Percentiles rank a stretch among this genome's conserved stretches.
These are phyloP conservation scores for Drosophila lacteicornis DNA, from an alignment of 1,140 invertebrate species.

Conservation along the genomic window DNA sequence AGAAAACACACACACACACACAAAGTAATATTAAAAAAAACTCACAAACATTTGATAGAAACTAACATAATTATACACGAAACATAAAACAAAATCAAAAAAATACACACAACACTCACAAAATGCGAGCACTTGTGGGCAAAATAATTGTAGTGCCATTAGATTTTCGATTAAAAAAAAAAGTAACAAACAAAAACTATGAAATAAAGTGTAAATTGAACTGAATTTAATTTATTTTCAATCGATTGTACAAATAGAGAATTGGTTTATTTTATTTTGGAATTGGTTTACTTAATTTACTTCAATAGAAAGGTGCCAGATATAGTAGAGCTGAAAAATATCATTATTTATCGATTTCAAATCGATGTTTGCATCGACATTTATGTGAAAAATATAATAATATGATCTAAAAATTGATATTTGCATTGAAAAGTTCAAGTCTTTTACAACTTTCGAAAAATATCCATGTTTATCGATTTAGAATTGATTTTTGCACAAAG, in stretches of 20 bases:
- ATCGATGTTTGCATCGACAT: not conserved
- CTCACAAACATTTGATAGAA: constrained; percentile 42
- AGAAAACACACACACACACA: constrained; percentile 36
- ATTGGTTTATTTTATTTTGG: constrained; percentile 5
- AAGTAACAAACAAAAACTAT: not conserved
- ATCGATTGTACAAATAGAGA: not conserved
- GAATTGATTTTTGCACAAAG: too few species aligned
- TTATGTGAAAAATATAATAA: too few species aligned
- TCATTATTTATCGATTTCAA: not conserved
- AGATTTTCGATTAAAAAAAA: constrained; percentile 16
- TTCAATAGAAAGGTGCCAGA: not conserved
- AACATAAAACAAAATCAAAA: not conserved
- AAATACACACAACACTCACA: constrained; percentile 36
- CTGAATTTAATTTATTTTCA: constrained; percentile 12
- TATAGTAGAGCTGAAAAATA: too few species aligned
- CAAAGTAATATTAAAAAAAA: constrained; percentile 17
- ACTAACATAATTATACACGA: constrained; percentile 28
- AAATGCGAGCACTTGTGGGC: constrained; percentile 30
- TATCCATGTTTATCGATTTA: too few species aligned
- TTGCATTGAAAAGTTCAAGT: too few species aligned
- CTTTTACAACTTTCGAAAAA: not conserved
- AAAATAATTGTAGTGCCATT: constrained; percentile 54
- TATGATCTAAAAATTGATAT: too few species aligned
- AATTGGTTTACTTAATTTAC: not conserved
- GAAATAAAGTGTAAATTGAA: constrained; percentile 33